Evolutionary conservation across 2,888 invertebrate species (phyloP), one percentile per base, ranked within the genome.

Genomic region (Leptopilina syphax): DNA sequence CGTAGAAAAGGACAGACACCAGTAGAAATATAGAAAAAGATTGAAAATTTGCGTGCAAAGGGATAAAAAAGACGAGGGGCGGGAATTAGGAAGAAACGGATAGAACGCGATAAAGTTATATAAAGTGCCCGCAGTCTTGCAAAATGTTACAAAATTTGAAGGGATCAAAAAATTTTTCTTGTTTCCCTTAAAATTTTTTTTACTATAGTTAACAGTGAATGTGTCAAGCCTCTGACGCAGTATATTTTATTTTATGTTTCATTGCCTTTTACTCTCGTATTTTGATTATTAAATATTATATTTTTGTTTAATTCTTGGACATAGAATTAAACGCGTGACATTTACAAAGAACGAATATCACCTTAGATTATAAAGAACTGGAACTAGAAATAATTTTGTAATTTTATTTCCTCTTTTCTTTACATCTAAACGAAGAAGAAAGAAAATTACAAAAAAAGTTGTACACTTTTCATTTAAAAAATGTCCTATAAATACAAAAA

Each of bases 351-450:
- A 70, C 54, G 70, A 70, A 70, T 54, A 24, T 27, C 50, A 50
- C 73, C 73, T 73, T 73, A 73, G 57, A 73, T n/a, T 57, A 73
- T 73, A 73, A 13, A 41, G 57, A 73, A 73, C 73, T 73, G 73
- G 73, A 73, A 34, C 73, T 57, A 57, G 34, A 57, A 34, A 5
- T 27, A 24, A 34, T 54, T 73, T 34, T 27, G 34, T 41, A 73
- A 73, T 12, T 54, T 73, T 57, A 57, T 54, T 13, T 60, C 7
- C n/a, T 60, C n/a, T 6, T 18, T 18, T 9, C n/a, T 24, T 60
- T 50, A 8, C 8, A 44, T 44, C 44, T 8, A 44, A 8, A 44
- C 9, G 50, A 34, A 50, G 12, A 50, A 12, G 50, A 50, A 50
- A 50, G 10, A 50, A 50, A 68, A 12, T 68, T 63, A 12, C 24